These are phyloP conservation scores for Phengaris alcon DNA, from an alignment of 2,888 invertebrate genomes.

Conservation along the genomic window DNA sequence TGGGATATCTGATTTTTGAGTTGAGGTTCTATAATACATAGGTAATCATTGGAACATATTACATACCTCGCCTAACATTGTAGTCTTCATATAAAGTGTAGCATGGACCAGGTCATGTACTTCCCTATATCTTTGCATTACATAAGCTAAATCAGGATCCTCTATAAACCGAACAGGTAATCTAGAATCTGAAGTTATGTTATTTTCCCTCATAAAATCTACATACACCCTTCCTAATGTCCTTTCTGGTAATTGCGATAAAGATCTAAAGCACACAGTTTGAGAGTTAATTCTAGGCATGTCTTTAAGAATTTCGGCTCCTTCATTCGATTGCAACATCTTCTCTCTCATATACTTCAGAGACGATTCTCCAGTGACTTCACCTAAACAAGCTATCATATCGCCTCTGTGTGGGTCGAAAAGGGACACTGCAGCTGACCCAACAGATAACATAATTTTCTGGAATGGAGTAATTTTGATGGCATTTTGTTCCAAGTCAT, in stretches of 20 bases:
- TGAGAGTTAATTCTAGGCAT: constrained; percentile 92
- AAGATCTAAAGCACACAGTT: constrained; percentile 86
- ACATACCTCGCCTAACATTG: constrained; percentile 88
- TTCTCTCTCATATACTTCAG: constrained; percentile 84
- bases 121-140: constrained; percentile 98
- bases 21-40: too few relatives aligned
- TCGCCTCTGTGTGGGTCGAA: constrained; percentile 90
- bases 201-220: constrained; percentile 89
- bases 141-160: constrained; percentile 93
- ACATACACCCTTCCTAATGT: constrained; percentile 93
- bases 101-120: constrained; percentile 97
- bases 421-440: constrained; percentile 91
- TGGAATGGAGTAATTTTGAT: constrained; percentile 86
- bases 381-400: constrained; percentile 96
- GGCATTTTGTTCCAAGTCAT: constrained; percentile 81
- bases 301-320: constrained; percentile 85
- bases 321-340: constrained; percentile 89
- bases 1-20: too few relatives aligned
- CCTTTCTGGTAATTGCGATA: constrained; percentile 85
- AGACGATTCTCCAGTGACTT: constrained; percentile 89
- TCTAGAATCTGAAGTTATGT: constrained; percentile 95
- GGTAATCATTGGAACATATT: too few relatives aligned
- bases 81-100: constrained; percentile 94
- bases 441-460: constrained; percentile 86
- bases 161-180: constrained; percentile 94